Evolutionary conservation across 64 coral and sea anemone genomes (phyloP), one percentile per base, ranked within the genome.

Genomic region (Astreopora myriophthalma): DNA sequence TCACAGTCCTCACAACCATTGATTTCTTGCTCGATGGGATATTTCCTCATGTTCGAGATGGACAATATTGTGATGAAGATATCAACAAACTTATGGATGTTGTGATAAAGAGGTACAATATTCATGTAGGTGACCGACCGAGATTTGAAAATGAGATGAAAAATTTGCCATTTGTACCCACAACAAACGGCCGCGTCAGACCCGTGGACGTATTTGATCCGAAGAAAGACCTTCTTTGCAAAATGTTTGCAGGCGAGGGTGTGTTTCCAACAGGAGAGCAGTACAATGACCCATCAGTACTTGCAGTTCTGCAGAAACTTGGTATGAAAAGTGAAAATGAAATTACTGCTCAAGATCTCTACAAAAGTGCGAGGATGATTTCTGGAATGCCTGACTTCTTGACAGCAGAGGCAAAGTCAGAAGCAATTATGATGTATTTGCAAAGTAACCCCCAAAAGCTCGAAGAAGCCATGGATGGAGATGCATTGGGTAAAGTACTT

Each of bases 1-100:
- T 81, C 1, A 81, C 30, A 63, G 6, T 19, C 32, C 14, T 36
- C 34, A 32, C 78, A 22, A 16, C 27, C 1, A 81, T 33, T 11
- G 31, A 81, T 12, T 63, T 61, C 7, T 9, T 81, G 4, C 5
- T 55, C 31, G 24, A 40, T 20, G 28, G 57, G 19, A 12, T 90
- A 48, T 66, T 96, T 74, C 76, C 89, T 48, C 72, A 58, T 46
- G 87, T 91, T 19, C 13, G 28, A 6, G 28, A 19, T 4, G 51
- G 48, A 2, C 32, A 25, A 29, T 93, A 93, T 36, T 76, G 57
- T 10, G 42, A 63, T 69, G 55, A 69, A 6, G 78, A 96, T 34
- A 80, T 96, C 40, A 86, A 96, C 64, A 4, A 14, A 17, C 52
- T 96, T 24, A 91, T 96, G 81, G 12, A 73, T 1, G 88, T 74